Evolutionary conservation across 2,888 invertebrate genomes (phyloP).

Genomic region (Blastobasis lacticolella): DNA sequence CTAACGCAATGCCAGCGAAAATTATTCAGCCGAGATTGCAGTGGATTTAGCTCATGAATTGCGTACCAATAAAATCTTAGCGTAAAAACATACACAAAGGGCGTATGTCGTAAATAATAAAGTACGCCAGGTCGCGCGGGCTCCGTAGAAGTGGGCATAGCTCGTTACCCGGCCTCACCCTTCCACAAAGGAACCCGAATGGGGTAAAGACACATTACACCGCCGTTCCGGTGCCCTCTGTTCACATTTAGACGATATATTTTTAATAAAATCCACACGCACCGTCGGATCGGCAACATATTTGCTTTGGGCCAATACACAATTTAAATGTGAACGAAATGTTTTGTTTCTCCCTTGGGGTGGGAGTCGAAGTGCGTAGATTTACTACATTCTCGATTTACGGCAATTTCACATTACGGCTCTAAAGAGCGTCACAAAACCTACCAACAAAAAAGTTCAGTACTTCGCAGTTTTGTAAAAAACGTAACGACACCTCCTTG

Average conservation of each 20-base stretch:
- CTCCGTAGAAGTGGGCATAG: slow-evolving; percentile 55
- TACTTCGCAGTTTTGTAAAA: too few species aligned
- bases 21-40: slow-evolving; percentile 34
- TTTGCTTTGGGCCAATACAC: too few species aligned
- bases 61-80: slow-evolving; percentile 68
- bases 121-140: slow-evolving; percentile 54
- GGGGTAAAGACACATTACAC: slow-evolving; percentile 65
- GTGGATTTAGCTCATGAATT: slow-evolving; percentile 62
- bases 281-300: slow-evolving; percentile 16
- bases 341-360: too few species aligned
- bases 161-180: slow-evolving; percentile 59
- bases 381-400: too few species aligned
- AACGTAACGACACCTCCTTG: too few species aligned
- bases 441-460: too few species aligned
- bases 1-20: slow-evolving; percentile 2
- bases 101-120: slow-evolving; percentile 69
- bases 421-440: too few species aligned
- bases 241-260: slow-evolving; percentile 35
- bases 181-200: slow-evolving; percentile 56
- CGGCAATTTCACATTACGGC: too few species aligned
- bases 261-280: slow-evolving; percentile 45
- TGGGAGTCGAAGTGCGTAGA: too few species aligned
- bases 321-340: too few species aligned
- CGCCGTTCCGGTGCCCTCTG: slow-evolving; percentile 48
- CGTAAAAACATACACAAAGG: slow-evolving; percentile 68